Conservation (phyloP, 2,797 vertebrate genomes). For the Myioborus miniatus region DNA sequence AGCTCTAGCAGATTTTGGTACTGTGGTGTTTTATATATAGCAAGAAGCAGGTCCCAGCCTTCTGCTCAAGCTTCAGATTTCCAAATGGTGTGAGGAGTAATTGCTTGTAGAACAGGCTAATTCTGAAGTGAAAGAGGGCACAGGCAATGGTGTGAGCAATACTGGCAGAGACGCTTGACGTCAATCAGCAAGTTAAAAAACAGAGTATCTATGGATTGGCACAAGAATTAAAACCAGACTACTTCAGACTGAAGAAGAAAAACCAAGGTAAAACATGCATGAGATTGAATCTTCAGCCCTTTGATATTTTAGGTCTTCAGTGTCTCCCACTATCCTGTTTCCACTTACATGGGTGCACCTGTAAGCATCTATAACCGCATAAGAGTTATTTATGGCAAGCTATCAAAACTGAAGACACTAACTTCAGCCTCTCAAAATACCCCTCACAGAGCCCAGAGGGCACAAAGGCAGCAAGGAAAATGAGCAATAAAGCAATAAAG, state of each 20-base stretch:
- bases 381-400: not conserved
- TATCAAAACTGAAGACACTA: not conserved
- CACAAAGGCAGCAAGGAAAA: not conserved
- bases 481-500: not conserved
- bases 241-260: not conserved
- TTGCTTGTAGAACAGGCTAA: slow-evolving; percentile 33
- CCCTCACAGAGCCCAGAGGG: not conserved
- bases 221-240: not conserved
- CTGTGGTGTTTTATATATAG: slow-evolving; percentile 37
- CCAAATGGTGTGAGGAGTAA: slow-evolving; percentile 57
- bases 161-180: not conserved
- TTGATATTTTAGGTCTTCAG: not conserved
- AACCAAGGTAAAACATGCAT: not conserved
- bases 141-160: slow-evolving; percentile 19
- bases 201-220: not conserved
- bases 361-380: accelerated
- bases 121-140: slow-evolving; percentile 50
- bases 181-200: slow-evolving; percentile 22
- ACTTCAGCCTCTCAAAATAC: not conserved
- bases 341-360: not conserved
- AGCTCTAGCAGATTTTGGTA: slow-evolving; percentile 1
- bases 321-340: not conserved
- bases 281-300: not conserved
- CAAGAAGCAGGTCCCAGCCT: slow-evolving; percentile 56
- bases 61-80: slow-evolving; percentile 48